Evolutionary conservation across 2,113 vertebrate species (phyloP).

Genomic region (Monopterus albus): DNA sequence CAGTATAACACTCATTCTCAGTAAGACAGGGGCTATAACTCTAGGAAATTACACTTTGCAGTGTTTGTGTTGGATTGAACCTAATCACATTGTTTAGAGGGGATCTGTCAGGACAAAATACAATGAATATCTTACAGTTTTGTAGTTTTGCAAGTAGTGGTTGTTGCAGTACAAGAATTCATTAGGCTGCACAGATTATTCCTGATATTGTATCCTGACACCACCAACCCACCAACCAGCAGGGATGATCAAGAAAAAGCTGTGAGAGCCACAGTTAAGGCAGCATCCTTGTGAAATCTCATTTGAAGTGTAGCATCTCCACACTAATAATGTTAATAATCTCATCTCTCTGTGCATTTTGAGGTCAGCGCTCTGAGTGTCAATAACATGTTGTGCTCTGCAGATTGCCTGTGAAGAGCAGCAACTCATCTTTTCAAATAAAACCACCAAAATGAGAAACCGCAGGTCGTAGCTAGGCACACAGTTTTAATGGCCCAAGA

Average conservation of each 20-base stretch:
- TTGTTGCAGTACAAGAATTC: constrained; percentile 8
- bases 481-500: constrained; percentile 11
- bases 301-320: constrained; percentile 22
- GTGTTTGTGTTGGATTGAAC: constrained; percentile 17
- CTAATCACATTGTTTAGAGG: neutral
- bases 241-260: neutral
- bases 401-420: constrained; percentile 7
- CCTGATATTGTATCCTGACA: neutral
- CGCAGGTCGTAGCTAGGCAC: constrained; percentile 8
- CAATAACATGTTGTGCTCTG: constrained; percentile 39
- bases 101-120: constrained; percentile 1
- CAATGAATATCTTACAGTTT: neutral
- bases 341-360: constrained; percentile 22
- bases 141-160: neutral
- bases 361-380: constrained; percentile 33
- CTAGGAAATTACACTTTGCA: constrained; percentile 7
- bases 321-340: constrained; percentile 36
- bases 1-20: neutral
- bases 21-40: neutral
- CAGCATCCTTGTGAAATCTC: constrained; percentile 6
- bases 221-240: constrained; percentile 1
- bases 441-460: constrained; percentile 32
- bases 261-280: neutral
- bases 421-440: constrained; percentile 34
- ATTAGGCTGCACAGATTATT: constrained; percentile 17